Evolutionary conservation across 2,797 vertebrate species (phyloP).

Genomic region (Uromys caudimaculatus): DNA sequence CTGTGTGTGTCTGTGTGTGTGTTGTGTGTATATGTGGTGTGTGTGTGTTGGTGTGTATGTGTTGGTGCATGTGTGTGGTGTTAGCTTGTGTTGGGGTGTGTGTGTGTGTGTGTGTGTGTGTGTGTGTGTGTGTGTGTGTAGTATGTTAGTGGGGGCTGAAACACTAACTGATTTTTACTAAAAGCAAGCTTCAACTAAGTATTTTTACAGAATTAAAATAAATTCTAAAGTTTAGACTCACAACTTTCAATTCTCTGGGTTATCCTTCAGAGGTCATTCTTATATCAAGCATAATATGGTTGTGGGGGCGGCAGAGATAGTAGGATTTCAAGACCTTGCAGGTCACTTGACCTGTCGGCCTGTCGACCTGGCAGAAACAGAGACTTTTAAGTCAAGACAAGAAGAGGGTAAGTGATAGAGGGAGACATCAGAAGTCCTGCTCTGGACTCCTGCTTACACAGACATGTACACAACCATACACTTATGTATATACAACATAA

Average conservation of each 20-base stretch:
- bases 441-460: neutral
- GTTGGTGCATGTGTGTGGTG: neutral
- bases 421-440: neutral
- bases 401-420: neutral
- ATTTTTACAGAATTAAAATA: slow-evolving; percentile 64
- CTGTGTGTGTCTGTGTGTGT: neutral
- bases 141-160: neutral
- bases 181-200: slow-evolving; percentile 58
- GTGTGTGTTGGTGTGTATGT: neutral
- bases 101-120: neutral
- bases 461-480: neutral
- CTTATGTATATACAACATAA: neutral
- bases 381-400: neutral
- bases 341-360: neutral
- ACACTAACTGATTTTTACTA: slow-evolving; percentile 30
- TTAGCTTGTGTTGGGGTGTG: neutral
- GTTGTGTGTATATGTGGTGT: neutral
- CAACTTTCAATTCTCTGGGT: slow-evolving; percentile 64
- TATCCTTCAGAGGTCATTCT: slow-evolving; percentile 51
- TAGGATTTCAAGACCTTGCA: neutral
- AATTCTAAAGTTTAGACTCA: slow-evolving; percentile 71
- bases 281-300: neutral
- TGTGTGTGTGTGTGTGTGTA: neutral
- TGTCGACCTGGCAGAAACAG: neutral
- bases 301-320: neutral